A percentile compares a stretch with the other conserved stretches of the same genome.
Conservation (phyloP, 2,888 invertebrate genomes). For the Brachypterus glaber region DNA sequence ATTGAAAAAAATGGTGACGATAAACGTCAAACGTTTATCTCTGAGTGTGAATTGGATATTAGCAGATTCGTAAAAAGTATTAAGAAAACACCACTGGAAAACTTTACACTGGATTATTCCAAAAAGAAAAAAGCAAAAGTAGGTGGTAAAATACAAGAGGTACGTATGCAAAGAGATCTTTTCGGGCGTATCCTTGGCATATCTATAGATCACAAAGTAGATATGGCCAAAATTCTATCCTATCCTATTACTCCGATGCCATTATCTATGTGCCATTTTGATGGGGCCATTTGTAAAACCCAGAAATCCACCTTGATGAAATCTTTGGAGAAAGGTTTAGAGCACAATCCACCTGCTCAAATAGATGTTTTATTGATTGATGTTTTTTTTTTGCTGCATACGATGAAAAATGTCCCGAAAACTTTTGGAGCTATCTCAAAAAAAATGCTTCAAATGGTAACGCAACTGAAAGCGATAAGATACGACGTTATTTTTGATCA, state of each 20-base stretch:
- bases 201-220: constrained; percentile 12
- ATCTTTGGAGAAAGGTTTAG: constrained; percentile 19
- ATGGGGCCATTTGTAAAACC: constrained; percentile 22
- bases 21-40: constrained; percentile 17
- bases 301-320: constrained; percentile 24
- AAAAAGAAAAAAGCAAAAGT: constrained; percentile 20
- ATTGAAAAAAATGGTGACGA: constrained; percentile 13
- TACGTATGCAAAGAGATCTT: constrained; percentile 16
- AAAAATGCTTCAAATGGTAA: constrained; percentile 13
- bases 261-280: constrained; percentile 24
- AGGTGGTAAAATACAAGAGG: constrained; percentile 23
- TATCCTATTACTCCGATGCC: constrained; percentile 28
- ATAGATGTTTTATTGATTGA: constrained; percentile 27
- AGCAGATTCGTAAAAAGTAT: constrained; percentile 22
- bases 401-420: constrained; percentile 27
- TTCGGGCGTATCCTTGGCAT: constrained; percentile 17
- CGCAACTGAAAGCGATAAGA: constrained; percentile 15
- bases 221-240: constrained; percentile 20
- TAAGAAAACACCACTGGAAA: constrained; percentile 21
- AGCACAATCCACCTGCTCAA: neutral
- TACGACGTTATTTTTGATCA: constrained; percentile 22
- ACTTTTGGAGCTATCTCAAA: constrained; percentile 28
- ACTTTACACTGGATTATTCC: constrained; percentile 19
- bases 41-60: constrained; percentile 15
- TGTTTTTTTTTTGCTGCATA: constrained; percentile 29